Conservation (phyloP, 2,113 vertebrate species). For the Grallaria varia region DNA sequence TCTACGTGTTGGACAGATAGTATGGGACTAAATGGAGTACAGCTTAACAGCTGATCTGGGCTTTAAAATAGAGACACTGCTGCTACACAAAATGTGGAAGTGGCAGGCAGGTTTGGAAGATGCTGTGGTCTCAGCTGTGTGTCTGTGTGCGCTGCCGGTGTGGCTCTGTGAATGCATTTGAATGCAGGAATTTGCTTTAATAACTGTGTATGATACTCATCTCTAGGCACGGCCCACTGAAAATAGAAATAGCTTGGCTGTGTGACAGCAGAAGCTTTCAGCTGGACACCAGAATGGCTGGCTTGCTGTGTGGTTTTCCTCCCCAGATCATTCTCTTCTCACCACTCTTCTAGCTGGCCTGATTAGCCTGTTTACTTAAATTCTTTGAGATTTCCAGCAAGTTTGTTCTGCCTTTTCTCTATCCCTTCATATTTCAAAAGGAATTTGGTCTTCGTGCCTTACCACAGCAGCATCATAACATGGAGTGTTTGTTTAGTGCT, state of each 20-base stretch:
- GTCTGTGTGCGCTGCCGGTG: background rate
- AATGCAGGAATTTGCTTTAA: slow-evolving; percentile 51
- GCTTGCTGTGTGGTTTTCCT: background rate
- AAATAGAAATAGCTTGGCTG: slow-evolving; percentile 32
- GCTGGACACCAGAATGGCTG: slow-evolving; percentile 4
- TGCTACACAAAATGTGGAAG: background rate
- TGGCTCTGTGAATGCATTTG: background rate
- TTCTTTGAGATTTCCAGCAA: background rate
- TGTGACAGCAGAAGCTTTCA: slow-evolving; percentile 18
- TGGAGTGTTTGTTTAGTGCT: slow-evolving; percentile 45
- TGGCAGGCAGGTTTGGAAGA: background rate
- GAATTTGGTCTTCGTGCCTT: slow-evolving; percentile 37
- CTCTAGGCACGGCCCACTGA: background rate
- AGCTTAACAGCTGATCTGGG: background rate
- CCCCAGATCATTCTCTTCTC: background rate
- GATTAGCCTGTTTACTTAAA: slow-evolving; percentile 23
- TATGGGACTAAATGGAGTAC: background rate
- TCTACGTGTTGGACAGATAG: background rate
- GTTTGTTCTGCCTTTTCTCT: slow-evolving; percentile 36
- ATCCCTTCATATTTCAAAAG: slow-evolving; percentile 23
- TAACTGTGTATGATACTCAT: slow-evolving; percentile 23
- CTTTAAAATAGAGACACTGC: background rate
- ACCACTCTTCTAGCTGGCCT: background rate
- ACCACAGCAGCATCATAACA: background rate
- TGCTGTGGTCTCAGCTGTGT: background rate